These are phyloP conservation scores for Polyploca ridens DNA, from an alignment of 2,888 invertebrate species.

Conservation along the genomic window DNA sequence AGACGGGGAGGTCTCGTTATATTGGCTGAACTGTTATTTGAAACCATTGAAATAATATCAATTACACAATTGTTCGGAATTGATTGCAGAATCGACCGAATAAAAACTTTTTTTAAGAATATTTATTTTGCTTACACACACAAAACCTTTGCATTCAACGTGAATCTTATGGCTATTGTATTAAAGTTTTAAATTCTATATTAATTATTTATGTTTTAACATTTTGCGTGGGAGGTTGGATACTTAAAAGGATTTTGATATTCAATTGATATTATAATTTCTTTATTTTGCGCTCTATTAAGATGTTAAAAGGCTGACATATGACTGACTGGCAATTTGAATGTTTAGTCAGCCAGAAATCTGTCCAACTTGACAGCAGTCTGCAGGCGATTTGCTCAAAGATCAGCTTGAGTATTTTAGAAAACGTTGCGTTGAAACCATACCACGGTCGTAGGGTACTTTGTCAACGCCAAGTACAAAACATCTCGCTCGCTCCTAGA, in stretches of 20 bases:
- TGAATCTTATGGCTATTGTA: constrained; percentile 3
- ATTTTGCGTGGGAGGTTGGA: constrained; percentile 46
- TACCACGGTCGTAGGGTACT: no score
- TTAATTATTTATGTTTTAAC: constrained; percentile 18
- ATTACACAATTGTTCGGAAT: constrained; percentile 71
- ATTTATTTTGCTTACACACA: constrained; percentile 42
- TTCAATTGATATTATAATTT: constrained; percentile 47
- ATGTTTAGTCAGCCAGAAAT: background rate
- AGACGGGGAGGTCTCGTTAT: constrained; percentile 31
- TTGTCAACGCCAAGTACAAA: no score
- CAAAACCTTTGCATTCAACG: constrained; percentile 35
- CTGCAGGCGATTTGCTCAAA: no score
- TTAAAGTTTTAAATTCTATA: constrained; percentile 24
- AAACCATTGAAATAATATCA: constrained; percentile 73
- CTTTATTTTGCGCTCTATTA: constrained; percentile 40
- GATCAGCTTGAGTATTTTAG: no score
- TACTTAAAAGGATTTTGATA: constrained; percentile 33
- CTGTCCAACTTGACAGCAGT: no score
- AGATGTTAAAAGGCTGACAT: constrained; percentile 47
- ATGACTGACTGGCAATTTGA: constrained; percentile 30
- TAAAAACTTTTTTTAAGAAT: constrained; percentile 62
- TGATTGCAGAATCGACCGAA: constrained; percentile 64
- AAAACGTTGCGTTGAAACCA: no score
- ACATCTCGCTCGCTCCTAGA: no score
- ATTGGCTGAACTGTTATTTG: constrained; percentile 54